phyloP scores from a whole-genome alignment of 1,140 invertebrate species.

The Drosophila sp. region DNA sequence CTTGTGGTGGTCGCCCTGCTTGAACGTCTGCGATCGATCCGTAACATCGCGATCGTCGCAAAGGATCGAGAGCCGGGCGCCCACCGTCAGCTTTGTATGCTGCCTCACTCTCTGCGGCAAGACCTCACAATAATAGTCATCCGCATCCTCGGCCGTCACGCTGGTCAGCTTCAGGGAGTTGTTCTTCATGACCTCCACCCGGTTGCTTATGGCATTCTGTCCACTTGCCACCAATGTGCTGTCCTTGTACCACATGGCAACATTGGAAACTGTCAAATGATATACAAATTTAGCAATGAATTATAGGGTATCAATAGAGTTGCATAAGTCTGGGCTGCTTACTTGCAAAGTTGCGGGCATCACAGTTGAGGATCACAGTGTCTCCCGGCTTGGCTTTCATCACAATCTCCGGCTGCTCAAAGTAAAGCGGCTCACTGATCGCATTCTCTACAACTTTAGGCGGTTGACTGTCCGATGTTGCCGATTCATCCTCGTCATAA shows the following conservation, averaged over 20 bases:
- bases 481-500: conserved; percentile 30
- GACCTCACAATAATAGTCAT: conserved; percentile 74
- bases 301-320: too few species aligned
- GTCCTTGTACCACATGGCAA: conserved; percentile 76
- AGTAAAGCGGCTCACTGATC: conserved; percentile 52
- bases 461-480: background rate
- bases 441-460: background rate
- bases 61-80: conserved; percentile 63
- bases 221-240: conserved; percentile 57
- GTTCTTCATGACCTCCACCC: conserved; percentile 63
- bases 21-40: conserved; percentile 75
- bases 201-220: conserved; percentile 45
- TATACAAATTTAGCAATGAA: background rate
- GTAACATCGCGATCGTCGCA: conserved; percentile 79
- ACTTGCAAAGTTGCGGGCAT: conserved; percentile 71
- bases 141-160: conserved; percentile 62
- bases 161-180: conserved; percentile 66
- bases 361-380: conserved; percentile 70
- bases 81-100: conserved; percentile 58
- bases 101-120: conserved; percentile 66
- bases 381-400: conserved; percentile 61
- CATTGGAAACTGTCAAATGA: conserved; percentile 60
- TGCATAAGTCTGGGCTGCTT: background rate
- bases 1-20: conserved; percentile 74
- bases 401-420: conserved; percentile 54